Percentiles rank a stretch among this genome's conserved stretches.
These are phyloP conservation scores for Ochropleura leucogaster DNA, from an alignment of 2,888 invertebrate species.

Conservation along the genomic window DNA sequence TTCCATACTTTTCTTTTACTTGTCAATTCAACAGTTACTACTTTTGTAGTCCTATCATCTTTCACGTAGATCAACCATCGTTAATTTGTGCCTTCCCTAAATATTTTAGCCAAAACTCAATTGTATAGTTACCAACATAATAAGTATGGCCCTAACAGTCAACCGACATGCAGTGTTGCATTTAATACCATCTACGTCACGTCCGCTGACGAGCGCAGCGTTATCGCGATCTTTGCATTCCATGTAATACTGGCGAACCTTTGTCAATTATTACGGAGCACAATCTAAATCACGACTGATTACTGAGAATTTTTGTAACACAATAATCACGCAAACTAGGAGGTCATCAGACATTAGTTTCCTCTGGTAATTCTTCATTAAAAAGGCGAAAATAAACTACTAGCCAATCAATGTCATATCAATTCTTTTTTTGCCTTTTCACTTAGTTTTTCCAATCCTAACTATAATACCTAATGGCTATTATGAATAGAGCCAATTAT, in stretches of 20 bases:
- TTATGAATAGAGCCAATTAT: background rate
- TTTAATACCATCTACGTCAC: background rate
- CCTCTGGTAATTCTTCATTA: background rate
- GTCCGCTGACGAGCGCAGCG: conserved; percentile 22
- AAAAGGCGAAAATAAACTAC: background rate
- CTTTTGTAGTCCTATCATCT: background rate
- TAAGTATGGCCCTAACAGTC: background rate
- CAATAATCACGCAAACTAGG: background rate
- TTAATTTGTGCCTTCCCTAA: too few species aligned
- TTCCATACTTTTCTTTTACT: background rate
- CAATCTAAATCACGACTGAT: conserved; percentile 33
- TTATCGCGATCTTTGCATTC: conserved; percentile 40
- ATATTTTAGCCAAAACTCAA: background rate
- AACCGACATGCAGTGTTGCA: conserved; percentile 9
- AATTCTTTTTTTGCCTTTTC: background rate
- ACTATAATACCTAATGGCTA: background rate
- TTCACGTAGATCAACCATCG: too few species aligned
- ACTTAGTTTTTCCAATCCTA: background rate
- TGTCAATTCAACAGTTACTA: background rate
- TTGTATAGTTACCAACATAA: background rate
- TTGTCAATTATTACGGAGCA: conserved; percentile 22
- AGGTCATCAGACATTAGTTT: background rate
- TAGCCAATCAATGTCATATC: background rate
- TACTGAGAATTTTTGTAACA: conserved; percentile 20
- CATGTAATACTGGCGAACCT: conserved; percentile 17